Evolutionary conservation across 2,113 vertebrate species (phyloP), one percentile per base, ranked within the genome.

Genomic region (Lucifuga dentata): DNA sequence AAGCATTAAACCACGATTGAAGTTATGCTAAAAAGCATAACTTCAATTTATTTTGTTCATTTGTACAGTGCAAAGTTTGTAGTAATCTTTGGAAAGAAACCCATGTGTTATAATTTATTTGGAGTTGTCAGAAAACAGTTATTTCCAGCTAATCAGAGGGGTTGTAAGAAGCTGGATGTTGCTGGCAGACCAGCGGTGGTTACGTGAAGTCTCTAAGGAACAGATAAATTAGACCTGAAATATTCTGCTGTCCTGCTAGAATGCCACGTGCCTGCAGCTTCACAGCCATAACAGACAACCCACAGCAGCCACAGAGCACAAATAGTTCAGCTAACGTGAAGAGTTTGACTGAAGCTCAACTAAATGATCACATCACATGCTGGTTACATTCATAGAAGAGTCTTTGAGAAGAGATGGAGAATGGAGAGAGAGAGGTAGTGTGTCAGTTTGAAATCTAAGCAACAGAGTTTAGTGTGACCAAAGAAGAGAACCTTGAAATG

Each of bases 191-290:
- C 29, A 44, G 19, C 19, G 53, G 36, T 35, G 17, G 19, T 65
- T 59, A 36, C 29, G 39, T 16, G 13, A 20, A 51, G 21, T 48
- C 46, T 63, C 50, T 29, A 35, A 39, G 33, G 59, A 57, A 19
- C 4, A 43, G 12, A 36, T 11, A 26, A 29, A 50, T 57, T 2
- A 55, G 39, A 69, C 13, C 24, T 62, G 6, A 1, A 49, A 51
- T 65, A 43, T 62, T 75, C 19, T 68, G 52, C 39, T 51, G 20
- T 53, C 74, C 67, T 44, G 63, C 62, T 67, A 52, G 73, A 79
- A 64, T 58, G 0, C 8, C 46, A 26, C 68, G 66, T 36, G 63
- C 20, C 44, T 51, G 19, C 43, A 20, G 45, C 53, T 0, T 33
- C 24, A 15, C 1, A 2, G 24, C 59, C 33, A 43, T 35, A 50